Percentiles rank a stretch among this genome's conserved stretches.
phyloP scores from a whole-genome alignment of 2,797 vertebrate species.

The Eremophila alpestris region DNA sequence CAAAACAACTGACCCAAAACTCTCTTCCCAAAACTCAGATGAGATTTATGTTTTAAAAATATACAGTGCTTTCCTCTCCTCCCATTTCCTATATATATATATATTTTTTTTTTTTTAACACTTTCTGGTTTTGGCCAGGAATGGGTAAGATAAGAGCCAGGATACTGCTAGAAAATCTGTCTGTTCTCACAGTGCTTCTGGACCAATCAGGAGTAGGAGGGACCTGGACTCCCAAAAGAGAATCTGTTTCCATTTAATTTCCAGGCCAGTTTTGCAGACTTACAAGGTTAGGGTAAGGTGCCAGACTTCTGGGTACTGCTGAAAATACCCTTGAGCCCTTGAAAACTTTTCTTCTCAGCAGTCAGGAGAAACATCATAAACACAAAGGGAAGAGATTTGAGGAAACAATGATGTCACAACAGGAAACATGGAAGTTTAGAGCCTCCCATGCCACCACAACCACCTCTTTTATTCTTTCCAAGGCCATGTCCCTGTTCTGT shows the following conservation, averaged over 20 bases:
- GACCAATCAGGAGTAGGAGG: constrained; percentile 18
- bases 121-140: constrained; percentile 13
- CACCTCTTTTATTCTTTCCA: neutral
- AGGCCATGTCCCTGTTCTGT: neutral
- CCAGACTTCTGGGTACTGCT: constrained; percentile 64
- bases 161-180: constrained; percentile 33
- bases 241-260: constrained; percentile 49
- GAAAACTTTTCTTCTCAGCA: constrained; percentile 3
- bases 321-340: neutral
- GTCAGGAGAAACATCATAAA: neutral
- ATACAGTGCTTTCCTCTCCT: neutral
- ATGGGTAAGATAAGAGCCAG: neutral
- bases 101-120: neutral
- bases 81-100: neutral
- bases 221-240: constrained; percentile 31
- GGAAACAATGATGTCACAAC: neutral
- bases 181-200: constrained; percentile 44
- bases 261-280: constrained; percentile 35
- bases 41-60: constrained; percentile 29
- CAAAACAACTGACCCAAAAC: constrained; percentile 21
- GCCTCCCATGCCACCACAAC: neutral
- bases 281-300: constrained; percentile 51
- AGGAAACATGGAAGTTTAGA: neutral
- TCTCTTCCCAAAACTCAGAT: neutral
- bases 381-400: neutral